These are phyloP conservation scores for Argopecten irradians DNA, from an alignment of 1,140 invertebrate species.

Conservation along the genomic window DNA sequence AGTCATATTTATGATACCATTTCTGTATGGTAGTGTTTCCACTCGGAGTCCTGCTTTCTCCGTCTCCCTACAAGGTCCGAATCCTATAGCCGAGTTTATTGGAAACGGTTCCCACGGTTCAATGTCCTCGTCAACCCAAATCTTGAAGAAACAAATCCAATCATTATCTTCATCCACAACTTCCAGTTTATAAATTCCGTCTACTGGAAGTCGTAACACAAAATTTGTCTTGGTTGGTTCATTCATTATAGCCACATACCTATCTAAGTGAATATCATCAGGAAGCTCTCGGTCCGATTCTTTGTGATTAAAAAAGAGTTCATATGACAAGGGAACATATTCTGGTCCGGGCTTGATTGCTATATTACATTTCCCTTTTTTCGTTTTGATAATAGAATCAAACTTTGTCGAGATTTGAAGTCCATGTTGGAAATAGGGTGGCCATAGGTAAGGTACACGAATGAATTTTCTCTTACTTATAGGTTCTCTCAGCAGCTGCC, in stretches of 20 bases:
- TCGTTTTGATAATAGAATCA: conserved; percentile 19
- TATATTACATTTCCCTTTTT: conserved; percentile 30
- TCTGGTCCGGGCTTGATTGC: not conserved
- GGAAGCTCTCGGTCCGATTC: conserved; percentile 29
- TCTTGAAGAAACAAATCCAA: conserved; percentile 48
- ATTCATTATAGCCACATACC: conserved; percentile 33
- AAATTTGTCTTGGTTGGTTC: conserved; percentile 30
- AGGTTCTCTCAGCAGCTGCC: conserved; percentile 63
- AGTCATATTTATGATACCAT: conserved; percentile 34
- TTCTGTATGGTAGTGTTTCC: conserved; percentile 29
- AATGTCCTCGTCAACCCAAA: conserved; percentile 41
- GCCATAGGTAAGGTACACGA: conserved; percentile 43
- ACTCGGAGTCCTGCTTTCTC: conserved; percentile 28
- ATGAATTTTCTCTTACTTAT: conserved; percentile 55
- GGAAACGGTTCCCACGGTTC: conserved; percentile 38
- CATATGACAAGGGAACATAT: conserved; percentile 22
- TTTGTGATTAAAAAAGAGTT: conserved; percentile 38
- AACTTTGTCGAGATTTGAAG: conserved; percentile 45
- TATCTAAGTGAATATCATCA: conserved; percentile 41
- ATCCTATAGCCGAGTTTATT: conserved; percentile 41
- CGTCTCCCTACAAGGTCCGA: conserved; percentile 41
- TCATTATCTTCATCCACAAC: conserved; percentile 24
- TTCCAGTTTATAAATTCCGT: conserved; percentile 42
- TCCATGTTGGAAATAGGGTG: conserved; percentile 42
- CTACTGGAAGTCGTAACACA: conserved; percentile 39